These are phyloP conservation scores for Scaptomyza cyrtandrae DNA, from an alignment of 2,888 invertebrate species.

Conservation along the genomic window DNA sequence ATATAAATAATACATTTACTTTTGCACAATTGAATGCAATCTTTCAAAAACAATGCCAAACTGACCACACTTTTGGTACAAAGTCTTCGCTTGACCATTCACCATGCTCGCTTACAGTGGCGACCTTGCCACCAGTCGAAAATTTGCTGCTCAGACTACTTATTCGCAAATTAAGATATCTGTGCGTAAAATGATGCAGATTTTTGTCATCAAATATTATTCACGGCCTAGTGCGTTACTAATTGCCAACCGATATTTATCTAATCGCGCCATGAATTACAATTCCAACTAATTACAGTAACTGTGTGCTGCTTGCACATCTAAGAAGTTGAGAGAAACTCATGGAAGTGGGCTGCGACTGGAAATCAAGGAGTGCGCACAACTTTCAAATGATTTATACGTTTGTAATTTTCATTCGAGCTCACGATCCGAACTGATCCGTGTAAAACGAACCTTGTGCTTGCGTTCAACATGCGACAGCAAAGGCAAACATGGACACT, in stretches of 20 bases:
- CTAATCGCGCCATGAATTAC: conserved; percentile 81
- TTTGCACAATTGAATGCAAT: too few relatives aligned
- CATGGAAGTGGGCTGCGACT: conserved; percentile 34
- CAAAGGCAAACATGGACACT: conserved; percentile 74
- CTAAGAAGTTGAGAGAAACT: conserved; percentile 11
- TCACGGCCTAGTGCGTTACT: conserved; percentile 72
- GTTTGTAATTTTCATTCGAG: conserved; percentile 76
- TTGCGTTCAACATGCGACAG: conserved; percentile 74
- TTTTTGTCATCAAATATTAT: conserved; percentile 69
- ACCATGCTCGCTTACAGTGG: background rate
- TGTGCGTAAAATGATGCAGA: conserved; percentile 44
- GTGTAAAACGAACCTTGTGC: conserved; percentile 37
- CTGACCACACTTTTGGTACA: too few relatives aligned
- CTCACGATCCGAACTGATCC: conserved; percentile 63
- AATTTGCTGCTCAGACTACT: too few relatives aligned
- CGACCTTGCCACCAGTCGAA: conserved; percentile 1
- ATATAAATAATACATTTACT: background rate
- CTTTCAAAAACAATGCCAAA: too few relatives aligned
- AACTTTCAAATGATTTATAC: conserved; percentile 72
- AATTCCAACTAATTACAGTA: conserved; percentile 78
- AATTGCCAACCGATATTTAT: conserved; percentile 80
- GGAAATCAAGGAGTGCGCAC: conserved; percentile 25
- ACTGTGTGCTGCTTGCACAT: conserved; percentile 33
- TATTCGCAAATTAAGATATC: conserved; percentile 56
- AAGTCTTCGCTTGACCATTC: background rate